Evolutionary conservation across 2,888 invertebrate species (phyloP).

Genomic region (Apantesis nais): DNA sequence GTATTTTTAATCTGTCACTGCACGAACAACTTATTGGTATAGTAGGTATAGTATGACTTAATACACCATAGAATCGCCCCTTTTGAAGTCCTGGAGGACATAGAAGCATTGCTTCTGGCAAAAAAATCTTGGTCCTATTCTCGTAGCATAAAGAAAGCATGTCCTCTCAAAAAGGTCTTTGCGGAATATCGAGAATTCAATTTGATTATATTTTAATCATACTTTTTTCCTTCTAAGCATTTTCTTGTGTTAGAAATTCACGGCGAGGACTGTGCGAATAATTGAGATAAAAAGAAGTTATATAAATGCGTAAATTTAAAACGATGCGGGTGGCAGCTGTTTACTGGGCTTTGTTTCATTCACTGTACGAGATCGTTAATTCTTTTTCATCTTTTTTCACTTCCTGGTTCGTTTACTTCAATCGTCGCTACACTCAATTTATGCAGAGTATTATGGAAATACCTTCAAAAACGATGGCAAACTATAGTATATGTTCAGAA

Average conservation of each 20-base stretch:
- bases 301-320: neutral
- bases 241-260: constrained; percentile 16
- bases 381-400: neutral
- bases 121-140: neutral
- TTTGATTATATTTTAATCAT: constrained; percentile 21
- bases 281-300: constrained; percentile 4
- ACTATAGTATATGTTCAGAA: too few species aligned
- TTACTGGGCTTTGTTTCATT: neutral
- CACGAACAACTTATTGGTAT: too few species aligned
- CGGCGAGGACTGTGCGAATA: constrained; percentile 6
- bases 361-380: neutral
- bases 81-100: too few species aligned
- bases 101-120: neutral
- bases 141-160: neutral
- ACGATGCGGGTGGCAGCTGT: neutral
- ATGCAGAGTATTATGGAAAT: neutral
- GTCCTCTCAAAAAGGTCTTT: constrained; percentile 9
- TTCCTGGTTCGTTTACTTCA: neutral
- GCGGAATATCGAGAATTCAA: constrained; percentile 22
- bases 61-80: too few species aligned
- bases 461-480: neutral
- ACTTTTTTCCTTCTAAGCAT: constrained; percentile 12
- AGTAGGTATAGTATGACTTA: too few species aligned
- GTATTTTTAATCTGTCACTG: too few species aligned
- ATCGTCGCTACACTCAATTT: neutral